Conservation (phyloP, 37 sponge, comb jelly and placozoan species). For the Cliona cf. orientalis region DNA sequence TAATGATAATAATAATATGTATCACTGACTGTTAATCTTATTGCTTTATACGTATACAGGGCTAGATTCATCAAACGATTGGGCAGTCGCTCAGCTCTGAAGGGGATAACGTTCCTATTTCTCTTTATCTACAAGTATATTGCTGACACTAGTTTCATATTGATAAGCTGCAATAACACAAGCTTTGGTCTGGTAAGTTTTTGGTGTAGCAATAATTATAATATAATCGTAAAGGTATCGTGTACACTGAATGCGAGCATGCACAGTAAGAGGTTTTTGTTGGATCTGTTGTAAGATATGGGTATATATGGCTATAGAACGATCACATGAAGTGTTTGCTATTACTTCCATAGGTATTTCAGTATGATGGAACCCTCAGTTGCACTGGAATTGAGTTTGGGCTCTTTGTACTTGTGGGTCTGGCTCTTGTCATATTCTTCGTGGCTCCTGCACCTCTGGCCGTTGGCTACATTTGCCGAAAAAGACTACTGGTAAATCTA, state of each 20-base stretch:
- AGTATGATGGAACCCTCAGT: conserved; percentile 56
- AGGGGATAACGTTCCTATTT: conserved; percentile 63
- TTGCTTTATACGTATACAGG: conserved; percentile 12
- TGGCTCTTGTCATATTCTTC: conserved; percentile 48
- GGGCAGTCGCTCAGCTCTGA: conserved; percentile 58
- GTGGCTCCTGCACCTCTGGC: conserved; percentile 54
- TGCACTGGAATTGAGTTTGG: conserved; percentile 46
- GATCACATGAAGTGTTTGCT: background rate
- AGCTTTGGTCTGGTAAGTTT: conserved; percentile 5
- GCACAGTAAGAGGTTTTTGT: too few species aligned
- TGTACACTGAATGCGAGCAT: too few species aligned
- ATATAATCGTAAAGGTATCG: too few species aligned
- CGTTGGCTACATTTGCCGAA: conserved; percentile 44
- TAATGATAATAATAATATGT: background rate
- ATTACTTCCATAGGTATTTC: conserved; percentile 41
- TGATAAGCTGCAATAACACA: conserved; percentile 69
- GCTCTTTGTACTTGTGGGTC: conserved; percentile 38
- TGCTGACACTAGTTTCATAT: conserved; percentile 77
- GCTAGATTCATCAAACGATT: conserved; percentile 48
- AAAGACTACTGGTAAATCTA: conserved; percentile 44
- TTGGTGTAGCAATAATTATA: too few species aligned
- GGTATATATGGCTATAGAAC: too few species aligned
- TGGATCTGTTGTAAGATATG: background rate
- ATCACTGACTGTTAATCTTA: background rate
- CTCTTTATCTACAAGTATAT: conserved; percentile 84